These are phyloP conservation scores for Ochropleura leucogaster DNA, from an alignment of 2,888 invertebrate species.

Conservation along the genomic window DNA sequence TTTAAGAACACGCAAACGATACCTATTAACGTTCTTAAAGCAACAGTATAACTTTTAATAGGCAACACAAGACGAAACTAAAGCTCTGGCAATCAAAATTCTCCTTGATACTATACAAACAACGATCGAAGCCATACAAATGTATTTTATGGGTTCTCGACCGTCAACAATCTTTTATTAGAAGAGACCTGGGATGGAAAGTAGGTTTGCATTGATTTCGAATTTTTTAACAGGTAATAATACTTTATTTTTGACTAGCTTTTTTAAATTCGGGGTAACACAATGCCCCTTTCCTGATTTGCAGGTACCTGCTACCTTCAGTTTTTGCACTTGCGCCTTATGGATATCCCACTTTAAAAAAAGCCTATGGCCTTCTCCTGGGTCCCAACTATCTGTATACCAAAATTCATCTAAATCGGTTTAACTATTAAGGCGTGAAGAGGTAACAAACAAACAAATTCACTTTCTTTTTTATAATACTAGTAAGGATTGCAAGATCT, in stretches of 20 bases:
- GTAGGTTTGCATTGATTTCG: constrained; percentile 9
- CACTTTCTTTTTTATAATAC: no score
- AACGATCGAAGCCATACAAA: constrained; percentile 46
- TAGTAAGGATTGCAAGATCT: no score
- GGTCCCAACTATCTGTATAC: no score
- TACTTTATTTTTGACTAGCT: not conserved
- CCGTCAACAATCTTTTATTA: constrained; percentile 39
- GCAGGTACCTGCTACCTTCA: no score
- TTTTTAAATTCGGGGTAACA: no score
- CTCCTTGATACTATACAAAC: constrained; percentile 45
- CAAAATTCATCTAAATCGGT: no score
- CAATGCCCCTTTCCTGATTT: no score
- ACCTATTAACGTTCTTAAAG: constrained; percentile 48
- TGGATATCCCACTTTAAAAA: no score
- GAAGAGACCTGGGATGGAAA: not conserved
- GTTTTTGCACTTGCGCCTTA: no score
- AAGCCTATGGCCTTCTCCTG: no score
- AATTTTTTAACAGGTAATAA: not conserved
- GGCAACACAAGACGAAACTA: constrained; percentile 51
- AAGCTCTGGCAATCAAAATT: constrained; percentile 61
- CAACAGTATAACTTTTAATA: constrained; percentile 60
- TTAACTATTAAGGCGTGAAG: no score
- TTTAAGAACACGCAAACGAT: constrained; percentile 52
- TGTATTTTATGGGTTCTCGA: constrained; percentile 44
- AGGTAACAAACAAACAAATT: no score